A percentile compares a stretch with the other conserved stretches of the same genome.
These are phyloP conservation scores for Erythrocebus patas DNA, from an alignment of 2,113 vertebrate genomes.

Conservation along the genomic window DNA sequence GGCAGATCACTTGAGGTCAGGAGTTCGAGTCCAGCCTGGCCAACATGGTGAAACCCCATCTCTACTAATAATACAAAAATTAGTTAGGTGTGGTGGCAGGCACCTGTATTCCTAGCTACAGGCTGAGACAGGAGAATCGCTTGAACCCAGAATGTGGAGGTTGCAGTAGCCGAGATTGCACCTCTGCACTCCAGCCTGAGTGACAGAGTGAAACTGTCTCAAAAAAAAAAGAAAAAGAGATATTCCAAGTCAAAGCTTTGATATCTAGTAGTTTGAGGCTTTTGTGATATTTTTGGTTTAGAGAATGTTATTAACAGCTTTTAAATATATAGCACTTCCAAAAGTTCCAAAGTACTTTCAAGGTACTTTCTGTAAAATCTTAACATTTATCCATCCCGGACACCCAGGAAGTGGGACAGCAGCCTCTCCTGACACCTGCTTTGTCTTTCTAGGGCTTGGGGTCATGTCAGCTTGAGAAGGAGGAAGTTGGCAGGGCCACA, in stretches of 20 bases:
- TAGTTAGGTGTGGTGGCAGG: too few relatives aligned
- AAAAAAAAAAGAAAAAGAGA: background rate
- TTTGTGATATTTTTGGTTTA: background rate
- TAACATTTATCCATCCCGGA: background rate
- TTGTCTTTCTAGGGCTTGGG: background rate
- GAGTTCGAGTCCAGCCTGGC: too few relatives aligned
- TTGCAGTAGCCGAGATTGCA: too few relatives aligned
- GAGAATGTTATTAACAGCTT: background rate
- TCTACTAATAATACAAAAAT: too few relatives aligned
- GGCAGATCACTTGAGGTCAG: too few relatives aligned
- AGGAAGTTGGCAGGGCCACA: background rate
- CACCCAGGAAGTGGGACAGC: rapidly evolving
- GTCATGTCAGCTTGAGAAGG: background rate
- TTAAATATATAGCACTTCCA: background rate
- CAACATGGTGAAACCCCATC: too few relatives aligned
- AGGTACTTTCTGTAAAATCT: background rate
- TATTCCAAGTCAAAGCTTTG: background rate
- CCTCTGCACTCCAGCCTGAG: too few relatives aligned
- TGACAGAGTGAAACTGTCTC: too few relatives aligned
- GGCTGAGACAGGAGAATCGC: too few relatives aligned
- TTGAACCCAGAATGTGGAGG: too few relatives aligned
- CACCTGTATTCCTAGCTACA: too few relatives aligned
- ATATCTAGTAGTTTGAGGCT: background rate
- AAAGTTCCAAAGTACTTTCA: background rate
- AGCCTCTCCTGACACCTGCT: rapidly evolving